Conservation (phyloP, 2,797 vertebrate genomes). For the Sebastes nivosus region DNA sequence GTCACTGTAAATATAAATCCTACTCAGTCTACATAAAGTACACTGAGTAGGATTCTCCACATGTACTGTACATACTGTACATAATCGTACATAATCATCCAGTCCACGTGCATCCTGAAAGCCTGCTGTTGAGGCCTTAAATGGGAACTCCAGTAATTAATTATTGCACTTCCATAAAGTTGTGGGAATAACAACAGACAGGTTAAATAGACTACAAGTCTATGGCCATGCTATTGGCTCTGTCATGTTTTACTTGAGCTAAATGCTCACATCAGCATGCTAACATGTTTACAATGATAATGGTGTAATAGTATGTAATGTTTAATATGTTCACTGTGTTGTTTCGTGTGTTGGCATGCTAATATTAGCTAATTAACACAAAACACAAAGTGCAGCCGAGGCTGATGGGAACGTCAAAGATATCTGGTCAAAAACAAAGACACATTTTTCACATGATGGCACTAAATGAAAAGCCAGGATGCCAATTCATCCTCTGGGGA, state of each 20-base stretch:
- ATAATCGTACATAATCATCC: too few relatives aligned
- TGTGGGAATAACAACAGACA: not conserved
- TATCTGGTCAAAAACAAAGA: not conserved
- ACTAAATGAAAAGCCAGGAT: not conserved
- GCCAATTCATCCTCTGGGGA: not conserved
- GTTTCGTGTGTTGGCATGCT: not conserved
- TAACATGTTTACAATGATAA: not conserved
- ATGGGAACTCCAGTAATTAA: not conserved
- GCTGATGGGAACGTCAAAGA: not conserved
- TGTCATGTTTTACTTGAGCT: not conserved
- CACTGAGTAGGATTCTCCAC: too few relatives aligned
- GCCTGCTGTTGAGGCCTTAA: not conserved
- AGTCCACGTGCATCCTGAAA: not conserved
- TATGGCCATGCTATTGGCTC: not conserved
- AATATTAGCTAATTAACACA: not conserved
- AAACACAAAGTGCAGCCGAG: not conserved
- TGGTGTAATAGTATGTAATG: not conserved
- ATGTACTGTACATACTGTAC: too few relatives aligned
- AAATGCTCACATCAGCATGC: not conserved
- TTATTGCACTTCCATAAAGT: not conserved
- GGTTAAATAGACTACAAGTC: not conserved
- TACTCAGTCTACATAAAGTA: fast-evolving
- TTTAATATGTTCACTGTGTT: not conserved
- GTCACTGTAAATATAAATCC: too few relatives aligned
- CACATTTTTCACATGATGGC: not conserved